Base-by-base conservation (phyloP, 1,140 invertebrate species). In the Epicauta chinensis region DNA sequence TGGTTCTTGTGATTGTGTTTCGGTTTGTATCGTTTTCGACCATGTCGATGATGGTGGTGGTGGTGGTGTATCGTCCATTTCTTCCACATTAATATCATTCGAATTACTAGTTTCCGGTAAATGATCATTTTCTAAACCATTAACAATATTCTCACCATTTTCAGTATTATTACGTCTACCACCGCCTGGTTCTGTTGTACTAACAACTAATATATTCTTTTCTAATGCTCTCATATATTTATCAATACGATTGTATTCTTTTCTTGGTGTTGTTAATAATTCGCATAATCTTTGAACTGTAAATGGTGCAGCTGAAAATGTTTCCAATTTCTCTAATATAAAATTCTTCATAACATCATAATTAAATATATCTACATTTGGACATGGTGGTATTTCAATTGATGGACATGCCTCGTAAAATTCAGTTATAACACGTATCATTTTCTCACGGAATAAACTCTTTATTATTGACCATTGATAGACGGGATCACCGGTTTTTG, bases 251-350 rank as follows among this genome's bases (percentile, higher is more conserved):
- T 89, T 93, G 69, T 98, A 98, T 66, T 98, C 91, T 68, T 91
- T 92, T n/a, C 84, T 79, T 3, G 95, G 94, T 53, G 84, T 81
- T 2, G 87, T 91, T 0, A 98, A 73, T 2, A 98, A 74, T 72
- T 98, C 96, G 73, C 93, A 96, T 36, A 98, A 82, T 52, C 95
- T 79, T 71, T 98, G 95, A 42, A 98, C 87, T 9, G 96, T 98
- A 64, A 98, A 98, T 0, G 95, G 96, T 2, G 93, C 92, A 45
- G 91, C 90, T 29, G 80, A 81, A 71, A 87, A 89, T 1, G 81
- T 82, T 59, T 96, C 91, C 0, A 96, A 70, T 17, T 87, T 80
- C 62, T 93, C 87, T 16, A 96, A 70, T 12, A 96, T 78, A 61
- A 84, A 85, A 41, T 81, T 83, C 65, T 91, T 91, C 84, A 94